Evolutionary conservation across 2,113 vertebrate species (phyloP).

Genomic region (Percopsis transmontana): DNA sequence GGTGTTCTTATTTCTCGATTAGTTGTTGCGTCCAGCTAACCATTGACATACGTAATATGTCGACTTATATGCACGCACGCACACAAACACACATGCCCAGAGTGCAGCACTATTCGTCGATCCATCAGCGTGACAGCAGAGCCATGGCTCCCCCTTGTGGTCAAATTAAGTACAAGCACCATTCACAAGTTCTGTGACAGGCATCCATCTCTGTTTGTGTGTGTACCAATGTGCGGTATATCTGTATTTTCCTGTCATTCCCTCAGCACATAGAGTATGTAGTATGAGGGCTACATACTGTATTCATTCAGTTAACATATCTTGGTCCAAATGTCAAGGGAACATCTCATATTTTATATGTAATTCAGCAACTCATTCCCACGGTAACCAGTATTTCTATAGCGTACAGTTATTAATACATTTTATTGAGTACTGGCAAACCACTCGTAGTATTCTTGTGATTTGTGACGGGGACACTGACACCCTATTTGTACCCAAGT

Average conservation of each 20-base stretch:
- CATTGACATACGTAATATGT: not conserved
- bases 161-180: slow-evolving; percentile 8
- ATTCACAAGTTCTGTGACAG: not conserved
- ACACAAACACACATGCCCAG: slow-evolving; percentile 1
- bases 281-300: too few species aligned
- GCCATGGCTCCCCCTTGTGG: slow-evolving; percentile 62
- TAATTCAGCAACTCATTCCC: too few species aligned
- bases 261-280: too few species aligned
- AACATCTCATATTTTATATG: too few species aligned
- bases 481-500: not conserved
- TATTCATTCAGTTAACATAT: too few species aligned
- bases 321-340: too few species aligned
- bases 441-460: not conserved
- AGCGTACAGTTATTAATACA: not conserved
- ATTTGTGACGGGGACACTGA: not conserved
- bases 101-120: not conserved
- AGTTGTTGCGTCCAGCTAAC: too few species aligned
- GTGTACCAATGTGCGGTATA: not conserved
- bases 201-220: not conserved
- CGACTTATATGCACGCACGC: not conserved
- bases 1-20: too few species aligned
- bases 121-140: slow-evolving; percentile 23
- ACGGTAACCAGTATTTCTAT: not conserved
- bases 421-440: not conserved
- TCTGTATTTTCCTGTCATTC: too few species aligned